Evolutionary conservation across 2,113 vertebrate genomes (phyloP), one percentile per base, ranked within the genome.

Genomic region (Calypte anna): DNA sequence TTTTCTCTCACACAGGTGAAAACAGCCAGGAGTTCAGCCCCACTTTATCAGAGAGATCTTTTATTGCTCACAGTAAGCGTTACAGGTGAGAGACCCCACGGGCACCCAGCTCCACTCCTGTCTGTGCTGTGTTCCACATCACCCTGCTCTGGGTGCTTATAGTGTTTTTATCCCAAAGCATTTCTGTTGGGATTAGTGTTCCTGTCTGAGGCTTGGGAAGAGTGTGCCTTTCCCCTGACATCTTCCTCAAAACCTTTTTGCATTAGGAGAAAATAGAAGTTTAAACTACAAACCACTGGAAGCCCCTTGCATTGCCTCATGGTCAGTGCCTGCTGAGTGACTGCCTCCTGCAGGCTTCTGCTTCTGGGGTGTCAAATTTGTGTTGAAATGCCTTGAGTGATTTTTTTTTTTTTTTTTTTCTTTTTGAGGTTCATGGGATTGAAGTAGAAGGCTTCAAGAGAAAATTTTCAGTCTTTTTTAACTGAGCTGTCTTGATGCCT

Each of bases 1-100:
- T 91, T 96, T 92, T 36, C 79, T 88, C 78, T 80, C 75, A 27
- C 19, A 30, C 92, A 99, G 99, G 99, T 98, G 99, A 99, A 96
- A 98, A 99, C 82, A 99, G 99, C 55, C 99, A 99, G 59, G 98
- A 99, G 95, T 99, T 99, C 96, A 99, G 98, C 94, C 99, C 99
- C n/a, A 99, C 99, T 61, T 98, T 98, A 87, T 98, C 96, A 18
- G 98, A 99, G 85, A 92, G 97, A 36, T 95, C 97, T 61, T 98
- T 97, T 92, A 97, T 98, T 38, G 97, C 97, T 17, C 97, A 98
- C 21, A 98, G 98, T 3, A 98, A 98, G 70, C 97, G 96, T 72
- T 98, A 97, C 97, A 98, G 98, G 98, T 98, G 96, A 98, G 97
- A 76, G 12, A 11, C n/a, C 43, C 28, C 66, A 3, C 7, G 33